Conservation (phyloP, 2,797 vertebrate species). For the Sebastes baramenuke region DNA sequence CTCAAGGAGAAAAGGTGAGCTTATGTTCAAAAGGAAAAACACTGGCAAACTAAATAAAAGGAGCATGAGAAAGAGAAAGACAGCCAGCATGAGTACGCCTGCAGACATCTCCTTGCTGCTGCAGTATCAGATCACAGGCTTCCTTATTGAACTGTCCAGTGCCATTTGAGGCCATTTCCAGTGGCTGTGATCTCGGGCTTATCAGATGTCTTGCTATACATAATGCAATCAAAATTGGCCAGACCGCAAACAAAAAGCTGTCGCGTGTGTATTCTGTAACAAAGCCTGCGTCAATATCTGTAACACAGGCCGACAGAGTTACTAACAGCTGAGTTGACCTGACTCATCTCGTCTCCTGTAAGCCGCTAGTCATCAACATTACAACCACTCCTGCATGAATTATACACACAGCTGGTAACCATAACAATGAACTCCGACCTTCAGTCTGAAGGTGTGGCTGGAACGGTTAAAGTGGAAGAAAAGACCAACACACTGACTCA, state of each 20-base stretch:
- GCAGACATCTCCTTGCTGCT: conserved; percentile 18
- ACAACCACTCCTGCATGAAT: conserved; percentile 47
- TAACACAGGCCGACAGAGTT: conserved; percentile 44
- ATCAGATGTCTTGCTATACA: conserved; percentile 66
- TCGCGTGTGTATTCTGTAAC: conserved; percentile 54
- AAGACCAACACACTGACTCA: neutral
- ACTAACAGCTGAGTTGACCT: conserved; percentile 29
- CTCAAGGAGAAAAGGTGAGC: neutral
- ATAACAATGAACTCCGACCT: conserved; percentile 46
- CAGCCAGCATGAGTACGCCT: neutral
- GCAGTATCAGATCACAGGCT: conserved; percentile 45
- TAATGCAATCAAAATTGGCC: conserved; percentile 70
- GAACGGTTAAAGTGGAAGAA: neutral
- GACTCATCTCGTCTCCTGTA: conserved; percentile 30
- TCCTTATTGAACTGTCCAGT: conserved; percentile 26
- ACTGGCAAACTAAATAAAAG: conserved; percentile 9
- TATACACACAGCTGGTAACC: conserved; percentile 49
- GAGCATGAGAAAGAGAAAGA: neutral
- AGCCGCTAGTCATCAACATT: conserved; percentile 9
- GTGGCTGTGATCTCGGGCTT: conserved; percentile 46
- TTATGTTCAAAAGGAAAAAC: conserved; percentile 3
- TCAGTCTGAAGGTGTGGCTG: conserved; percentile 17
- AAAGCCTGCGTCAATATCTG: conserved; percentile 38
- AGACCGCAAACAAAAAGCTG: conserved; percentile 55
- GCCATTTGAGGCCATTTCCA: conserved; percentile 55